phyloP scores from a whole-genome alignment of 2,113 vertebrate genomes.

The Embiotoca jacksoni region DNA sequence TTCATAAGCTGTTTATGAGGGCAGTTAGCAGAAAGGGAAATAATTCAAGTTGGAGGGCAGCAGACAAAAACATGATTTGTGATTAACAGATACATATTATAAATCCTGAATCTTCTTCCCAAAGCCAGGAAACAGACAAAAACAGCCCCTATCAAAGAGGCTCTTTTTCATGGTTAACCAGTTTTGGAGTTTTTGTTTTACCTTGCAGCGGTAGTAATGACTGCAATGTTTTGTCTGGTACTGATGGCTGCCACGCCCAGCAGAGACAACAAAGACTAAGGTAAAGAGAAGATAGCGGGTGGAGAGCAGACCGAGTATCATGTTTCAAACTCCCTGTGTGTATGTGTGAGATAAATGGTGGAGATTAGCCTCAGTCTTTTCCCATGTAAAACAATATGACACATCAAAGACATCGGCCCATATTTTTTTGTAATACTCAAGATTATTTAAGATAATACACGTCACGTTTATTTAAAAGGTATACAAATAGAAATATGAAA shows the following conservation, averaged over 20 bases:
- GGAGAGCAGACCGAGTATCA: background rate
- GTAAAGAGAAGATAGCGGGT: background rate
- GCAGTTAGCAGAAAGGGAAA: no score
- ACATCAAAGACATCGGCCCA: background rate
- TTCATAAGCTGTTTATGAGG: no score
- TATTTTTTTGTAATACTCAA: no score
- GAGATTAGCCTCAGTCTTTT: slow-evolving; percentile 9
- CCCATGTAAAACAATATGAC: background rate
- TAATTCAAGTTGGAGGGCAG: no score
- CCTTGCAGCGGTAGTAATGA: background rate
- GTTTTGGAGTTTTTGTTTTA: background rate
- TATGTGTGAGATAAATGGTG: slow-evolving; percentile 10
- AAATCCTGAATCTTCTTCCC: background rate
- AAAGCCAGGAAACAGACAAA: slow-evolving; percentile 22
- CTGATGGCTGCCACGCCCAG: slow-evolving; percentile 31
- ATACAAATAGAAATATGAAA: no score
- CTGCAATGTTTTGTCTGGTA: slow-evolving; percentile 36
- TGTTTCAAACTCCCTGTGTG: background rate
- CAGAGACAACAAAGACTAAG: slow-evolving; percentile 48
- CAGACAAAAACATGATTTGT: background rate
- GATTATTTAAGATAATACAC: no score
- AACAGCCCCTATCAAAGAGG: background rate
- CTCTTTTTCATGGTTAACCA: background rate
- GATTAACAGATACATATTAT: slow-evolving; percentile 2
- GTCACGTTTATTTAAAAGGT: no score